Evolutionary conservation across 2,797 vertebrate genomes (phyloP).

Genomic region (Alca torda): DNA sequence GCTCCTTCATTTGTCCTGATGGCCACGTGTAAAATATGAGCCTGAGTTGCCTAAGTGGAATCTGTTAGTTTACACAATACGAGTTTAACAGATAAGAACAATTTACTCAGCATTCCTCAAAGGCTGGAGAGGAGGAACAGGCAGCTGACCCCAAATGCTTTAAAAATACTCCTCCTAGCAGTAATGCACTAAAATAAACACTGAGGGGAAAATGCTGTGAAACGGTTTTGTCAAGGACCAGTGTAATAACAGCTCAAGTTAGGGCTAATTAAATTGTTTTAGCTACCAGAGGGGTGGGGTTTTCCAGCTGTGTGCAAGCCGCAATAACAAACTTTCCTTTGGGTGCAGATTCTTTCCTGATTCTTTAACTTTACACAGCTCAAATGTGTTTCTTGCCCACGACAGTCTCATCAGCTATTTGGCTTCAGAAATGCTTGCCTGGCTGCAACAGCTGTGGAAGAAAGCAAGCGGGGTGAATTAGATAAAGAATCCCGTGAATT

Average conservation of each 20-base stretch:
- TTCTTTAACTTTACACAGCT: neutral
- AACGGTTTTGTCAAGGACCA: neutral
- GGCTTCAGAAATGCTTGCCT: slow-evolving; percentile 41
- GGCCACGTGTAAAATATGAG: neutral
- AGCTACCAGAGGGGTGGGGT: neutral
- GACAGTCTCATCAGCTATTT: neutral
- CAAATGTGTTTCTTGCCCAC: slow-evolving; percentile 10
- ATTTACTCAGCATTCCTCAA: slow-evolving; percentile 49
- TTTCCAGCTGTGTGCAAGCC: slow-evolving; percentile 30
- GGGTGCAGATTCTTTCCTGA: slow-evolving; percentile 15
- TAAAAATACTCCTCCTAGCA: neutral
- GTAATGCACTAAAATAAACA: slow-evolving; percentile 17
- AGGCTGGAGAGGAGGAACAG: neutral
- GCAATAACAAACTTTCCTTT: slow-evolving; percentile 50
- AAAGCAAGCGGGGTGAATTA: neutral
- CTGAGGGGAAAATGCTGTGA: neutral
- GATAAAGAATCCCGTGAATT: neutral
- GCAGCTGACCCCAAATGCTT: slow-evolving; percentile 5
- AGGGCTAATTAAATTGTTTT: slow-evolving; percentile 61
- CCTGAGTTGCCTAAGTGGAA: neutral
- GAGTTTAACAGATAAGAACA: neutral
- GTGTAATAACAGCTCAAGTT: neutral
- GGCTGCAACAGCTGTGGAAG: neutral
- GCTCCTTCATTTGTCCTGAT: neutral
- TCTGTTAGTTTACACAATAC: neutral